Base-by-base conservation (phyloP, 2,113 vertebrate genomes). In the Anolis carolinensis region DNA sequence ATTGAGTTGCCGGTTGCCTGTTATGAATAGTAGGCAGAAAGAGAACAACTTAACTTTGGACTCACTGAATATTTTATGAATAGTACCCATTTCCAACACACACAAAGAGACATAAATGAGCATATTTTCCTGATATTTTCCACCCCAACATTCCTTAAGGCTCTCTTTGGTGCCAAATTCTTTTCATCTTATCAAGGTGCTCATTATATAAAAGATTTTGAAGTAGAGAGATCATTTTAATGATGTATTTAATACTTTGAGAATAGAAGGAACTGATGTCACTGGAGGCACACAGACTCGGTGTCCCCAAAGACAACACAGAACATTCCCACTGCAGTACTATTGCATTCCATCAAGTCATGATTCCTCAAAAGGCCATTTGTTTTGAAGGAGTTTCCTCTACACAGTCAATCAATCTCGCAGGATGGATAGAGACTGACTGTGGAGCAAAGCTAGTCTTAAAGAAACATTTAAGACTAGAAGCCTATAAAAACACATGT, bases 111-210 rank as follows among this genome's bases (percentile, higher is more conserved):
- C 21, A 95, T 89, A 93, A 71, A 91, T 68, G 65, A 91, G 96
- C 94, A 91, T 70, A 79, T 95, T 96, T 95, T 95, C 94, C 94
- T 94, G 92, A 95, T 91, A 90, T 65, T 84, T 90, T 88, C 36
- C 52, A 86, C 90, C 83, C 90, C 87, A 89, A 68, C 87, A 87
- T 83, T 89, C 86, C 89, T 89, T 84, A 90, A 92, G 87, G 83
- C n/a, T 76, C 73, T 89, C 93, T 87, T 89, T 89, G 81, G 81
- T 86, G 88, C 85, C 73, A 92, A 90, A 84, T 32, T 48, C 67
- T 86, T 93, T 95, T 95, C 89, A 92, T 95, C 93, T 94, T 74
- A 85, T 36, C 0, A 27, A 90, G 79, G 78, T 86, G n/a, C 83
- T 90, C 83, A 81, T 92, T 91, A 92, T 27, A 23, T 9, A 62